Conservation (phyloP, 2,113 vertebrate genomes). For the Acrocephalus arundinaceus region DNA sequence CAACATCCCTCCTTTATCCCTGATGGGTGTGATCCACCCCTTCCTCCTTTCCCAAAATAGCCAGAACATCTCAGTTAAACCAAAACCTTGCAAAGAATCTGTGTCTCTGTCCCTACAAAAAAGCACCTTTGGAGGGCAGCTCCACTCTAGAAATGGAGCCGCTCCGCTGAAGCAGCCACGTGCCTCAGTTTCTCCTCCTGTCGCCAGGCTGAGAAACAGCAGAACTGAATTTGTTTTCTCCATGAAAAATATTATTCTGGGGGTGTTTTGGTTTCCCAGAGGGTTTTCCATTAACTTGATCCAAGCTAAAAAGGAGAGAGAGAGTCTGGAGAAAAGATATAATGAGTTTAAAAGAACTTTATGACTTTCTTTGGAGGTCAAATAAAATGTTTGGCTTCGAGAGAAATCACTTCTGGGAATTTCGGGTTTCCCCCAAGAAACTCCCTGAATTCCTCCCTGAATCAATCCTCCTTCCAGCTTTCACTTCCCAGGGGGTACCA, state of each 20-base stretch:
- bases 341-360: rapidly evolving
- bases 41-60: neutral
- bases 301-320: neutral
- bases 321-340: neutral
- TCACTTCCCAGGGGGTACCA: rapidly evolving
- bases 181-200: constrained; percentile 15
- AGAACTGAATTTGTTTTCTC: neutral
- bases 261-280: neutral
- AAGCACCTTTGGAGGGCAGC: neutral
- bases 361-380: neutral
- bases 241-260: neutral
- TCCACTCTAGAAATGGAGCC: neutral
- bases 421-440: neutral
- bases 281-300: neutral
- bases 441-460: neutral
- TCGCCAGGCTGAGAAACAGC: neutral
- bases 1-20: neutral
- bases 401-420: neutral
- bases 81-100: neutral
- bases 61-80: neutral
- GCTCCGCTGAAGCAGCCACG: neutral
- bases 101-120: neutral
- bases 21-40: neutral
- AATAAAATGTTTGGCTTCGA: neutral
- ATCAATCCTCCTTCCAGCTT: neutral